Percentiles rank a stretch among this genome's conserved stretches.
phyloP scores from a whole-genome alignment of 1,140 invertebrate genomes.

The Drosophila ficusphila region DNA sequence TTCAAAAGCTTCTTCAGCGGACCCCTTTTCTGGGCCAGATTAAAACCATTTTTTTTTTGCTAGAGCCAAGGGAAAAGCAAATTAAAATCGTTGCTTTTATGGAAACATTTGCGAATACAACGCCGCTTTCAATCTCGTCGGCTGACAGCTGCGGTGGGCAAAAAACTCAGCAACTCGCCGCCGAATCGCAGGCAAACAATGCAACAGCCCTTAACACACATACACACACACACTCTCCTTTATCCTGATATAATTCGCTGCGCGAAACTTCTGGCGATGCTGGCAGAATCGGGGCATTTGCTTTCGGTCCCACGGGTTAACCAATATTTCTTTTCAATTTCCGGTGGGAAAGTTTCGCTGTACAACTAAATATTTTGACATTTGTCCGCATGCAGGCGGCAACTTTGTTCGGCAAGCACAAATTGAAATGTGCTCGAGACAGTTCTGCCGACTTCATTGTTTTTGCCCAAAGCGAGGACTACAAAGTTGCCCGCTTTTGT shows the following conservation, averaged over 20 bases:
- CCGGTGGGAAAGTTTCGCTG: slow-evolving; percentile 57
- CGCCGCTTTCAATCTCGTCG: slow-evolving; percentile 51
- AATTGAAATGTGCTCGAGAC: slow-evolving; percentile 81
- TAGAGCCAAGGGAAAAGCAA: slow-evolving; percentile 5
- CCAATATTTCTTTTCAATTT: slow-evolving; percentile 81
- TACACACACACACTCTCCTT: slow-evolving; percentile 16
- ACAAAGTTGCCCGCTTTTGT: slow-evolving; percentile 71
- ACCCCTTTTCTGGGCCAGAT: neutral
- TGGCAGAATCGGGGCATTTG: slow-evolving; percentile 26
- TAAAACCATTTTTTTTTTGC: slow-evolving; percentile 10
- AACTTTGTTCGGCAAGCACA: slow-evolving; percentile 55
- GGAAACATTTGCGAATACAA: slow-evolving; percentile 34
- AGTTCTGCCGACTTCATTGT: slow-evolving; percentile 69
- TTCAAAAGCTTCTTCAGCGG: neutral
- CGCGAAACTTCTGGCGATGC: slow-evolving; percentile 25
- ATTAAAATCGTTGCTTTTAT: slow-evolving; percentile 52
- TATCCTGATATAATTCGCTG: slow-evolving; percentile 52
- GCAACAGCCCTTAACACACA: slow-evolving; percentile 38
- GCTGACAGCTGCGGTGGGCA: slow-evolving; percentile 67
- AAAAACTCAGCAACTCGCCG: slow-evolving; percentile 2
- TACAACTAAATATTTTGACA: slow-evolving; percentile 81
- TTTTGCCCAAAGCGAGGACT: slow-evolving; percentile 47
- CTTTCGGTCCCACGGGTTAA: slow-evolving; percentile 24
- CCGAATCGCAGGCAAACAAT: slow-evolving; percentile 31
- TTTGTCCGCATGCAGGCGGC: slow-evolving; percentile 64